Conservation (phyloP, 2,888 invertebrate species). For the Epistrophe eligans region DNA sequence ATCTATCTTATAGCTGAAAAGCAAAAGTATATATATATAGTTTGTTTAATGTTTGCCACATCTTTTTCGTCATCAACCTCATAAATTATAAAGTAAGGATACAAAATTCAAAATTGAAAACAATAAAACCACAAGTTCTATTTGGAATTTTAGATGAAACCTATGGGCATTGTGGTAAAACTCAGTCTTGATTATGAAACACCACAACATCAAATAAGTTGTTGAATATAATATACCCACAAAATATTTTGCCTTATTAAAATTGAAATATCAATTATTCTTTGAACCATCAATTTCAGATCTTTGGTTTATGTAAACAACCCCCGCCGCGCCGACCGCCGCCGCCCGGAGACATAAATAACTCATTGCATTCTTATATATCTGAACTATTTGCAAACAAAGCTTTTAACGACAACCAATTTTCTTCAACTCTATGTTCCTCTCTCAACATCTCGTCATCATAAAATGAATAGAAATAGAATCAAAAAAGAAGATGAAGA, state of each 20-base stretch:
- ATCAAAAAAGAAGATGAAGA: background rate
- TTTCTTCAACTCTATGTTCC: background rate
- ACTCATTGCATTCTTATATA: conserved; percentile 6
- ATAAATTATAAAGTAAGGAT: no score
- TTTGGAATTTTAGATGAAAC: no score
- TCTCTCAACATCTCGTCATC: background rate
- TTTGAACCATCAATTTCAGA: background rate
- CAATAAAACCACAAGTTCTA: no score
- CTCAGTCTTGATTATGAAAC: background rate
- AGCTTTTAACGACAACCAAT: background rate
- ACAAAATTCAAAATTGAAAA: no score
- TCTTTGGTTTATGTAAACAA: background rate
- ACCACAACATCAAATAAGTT: background rate
- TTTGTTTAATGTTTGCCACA: no score
- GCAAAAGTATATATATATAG: no score
- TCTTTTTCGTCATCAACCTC: no score
- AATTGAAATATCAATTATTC: background rate
- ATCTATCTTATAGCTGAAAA: no score
- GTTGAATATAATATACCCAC: background rate
- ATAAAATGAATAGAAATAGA: background rate
- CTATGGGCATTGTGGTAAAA: background rate
- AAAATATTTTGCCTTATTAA: background rate
- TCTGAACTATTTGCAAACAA: background rate
- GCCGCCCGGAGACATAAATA: no score
- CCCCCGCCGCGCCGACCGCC: background rate